Conservation (phyloP, 2,113 vertebrate species). For the Rhipidura dahli region DNA sequence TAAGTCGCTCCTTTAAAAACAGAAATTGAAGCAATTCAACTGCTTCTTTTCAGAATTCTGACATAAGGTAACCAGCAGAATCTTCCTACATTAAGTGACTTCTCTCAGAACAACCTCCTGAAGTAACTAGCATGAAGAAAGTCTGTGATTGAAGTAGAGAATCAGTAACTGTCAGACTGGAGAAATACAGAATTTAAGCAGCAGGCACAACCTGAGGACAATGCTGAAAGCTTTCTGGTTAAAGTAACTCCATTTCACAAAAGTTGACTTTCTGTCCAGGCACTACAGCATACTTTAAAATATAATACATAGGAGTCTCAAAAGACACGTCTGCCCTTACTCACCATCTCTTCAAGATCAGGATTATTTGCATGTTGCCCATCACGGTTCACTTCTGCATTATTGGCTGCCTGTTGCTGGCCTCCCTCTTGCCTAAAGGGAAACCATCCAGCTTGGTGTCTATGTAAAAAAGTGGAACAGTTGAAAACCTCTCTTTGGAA, state of each 20-base stretch:
- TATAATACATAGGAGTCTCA: background rate
- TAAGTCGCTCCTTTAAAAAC: slow-evolving; percentile 82
- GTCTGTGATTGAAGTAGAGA: background rate
- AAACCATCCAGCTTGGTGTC: slow-evolving; percentile 96
- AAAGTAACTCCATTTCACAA: background rate
- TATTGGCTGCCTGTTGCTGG: slow-evolving; percentile 75
- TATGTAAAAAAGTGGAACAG: slow-evolving; percentile 56
- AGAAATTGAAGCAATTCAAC: slow-evolving; percentile 28
- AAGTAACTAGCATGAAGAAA: background rate
- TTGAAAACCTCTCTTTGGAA: background rate
- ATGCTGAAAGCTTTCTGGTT: background rate
- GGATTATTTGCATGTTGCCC: slow-evolving; percentile 79
- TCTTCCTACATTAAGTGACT: background rate
- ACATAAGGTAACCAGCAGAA: background rate
- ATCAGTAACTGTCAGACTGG: background rate
- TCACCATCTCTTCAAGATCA: slow-evolving; percentile 89
- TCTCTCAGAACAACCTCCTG: background rate
- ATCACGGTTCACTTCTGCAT: slow-evolving; percentile 78
- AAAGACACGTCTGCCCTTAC: background rate
- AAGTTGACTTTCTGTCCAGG: background rate
- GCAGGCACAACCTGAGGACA: background rate
- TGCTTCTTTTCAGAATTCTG: background rate
- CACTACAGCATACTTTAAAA: background rate
- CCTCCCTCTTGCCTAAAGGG: slow-evolving; percentile 88
- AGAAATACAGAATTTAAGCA: background rate